Evolutionary conservation across 1,140 invertebrate species (phyloP).

Genomic region (Lutraria rhynchaena): DNA sequence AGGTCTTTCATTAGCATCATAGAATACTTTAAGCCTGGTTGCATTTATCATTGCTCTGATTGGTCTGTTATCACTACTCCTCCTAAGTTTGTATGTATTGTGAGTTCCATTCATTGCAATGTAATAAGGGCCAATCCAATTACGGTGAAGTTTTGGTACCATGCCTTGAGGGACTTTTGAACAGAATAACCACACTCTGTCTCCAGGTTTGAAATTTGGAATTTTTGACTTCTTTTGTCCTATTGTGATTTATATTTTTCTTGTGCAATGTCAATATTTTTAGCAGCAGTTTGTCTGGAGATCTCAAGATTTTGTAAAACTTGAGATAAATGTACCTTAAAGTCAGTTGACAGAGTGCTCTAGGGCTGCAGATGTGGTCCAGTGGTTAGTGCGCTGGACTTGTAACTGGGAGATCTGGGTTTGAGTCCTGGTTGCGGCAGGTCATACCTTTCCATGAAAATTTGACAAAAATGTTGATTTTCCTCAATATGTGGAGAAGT

Average conservation of each 20-base stretch:
- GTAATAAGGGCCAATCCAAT: constrained; percentile 55
- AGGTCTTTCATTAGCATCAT: neutral
- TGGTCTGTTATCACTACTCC: constrained; percentile 23
- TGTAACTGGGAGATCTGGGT: too few relatives aligned
- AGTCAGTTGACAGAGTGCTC: too few relatives aligned
- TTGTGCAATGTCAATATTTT: constrained; percentile 49
- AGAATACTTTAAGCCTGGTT: constrained; percentile 39
- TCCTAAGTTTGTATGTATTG: constrained; percentile 42
- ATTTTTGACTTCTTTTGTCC: constrained; percentile 45
- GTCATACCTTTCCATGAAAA: too few relatives aligned
- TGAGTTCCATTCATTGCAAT: constrained; percentile 26
- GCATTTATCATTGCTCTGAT: constrained; percentile 51
- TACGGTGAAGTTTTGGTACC: constrained; percentile 32
- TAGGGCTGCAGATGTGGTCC: too few relatives aligned
- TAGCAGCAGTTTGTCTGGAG: constrained; percentile 26
- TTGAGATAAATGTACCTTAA: neutral
- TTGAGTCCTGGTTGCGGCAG: too few relatives aligned
- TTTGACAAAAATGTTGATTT: too few relatives aligned
- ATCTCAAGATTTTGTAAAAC: constrained; percentile 36
- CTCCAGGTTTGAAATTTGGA: constrained; percentile 39
- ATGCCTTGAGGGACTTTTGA: constrained; percentile 11
- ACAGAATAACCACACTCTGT: constrained; percentile 40
- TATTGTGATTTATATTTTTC: constrained; percentile 41
- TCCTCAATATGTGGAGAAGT: too few relatives aligned
- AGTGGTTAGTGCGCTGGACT: too few relatives aligned